Evolutionary conservation across 2,888 invertebrate genomes (phyloP).

Genomic region (Aphidoletes aphidimyza): DNA sequence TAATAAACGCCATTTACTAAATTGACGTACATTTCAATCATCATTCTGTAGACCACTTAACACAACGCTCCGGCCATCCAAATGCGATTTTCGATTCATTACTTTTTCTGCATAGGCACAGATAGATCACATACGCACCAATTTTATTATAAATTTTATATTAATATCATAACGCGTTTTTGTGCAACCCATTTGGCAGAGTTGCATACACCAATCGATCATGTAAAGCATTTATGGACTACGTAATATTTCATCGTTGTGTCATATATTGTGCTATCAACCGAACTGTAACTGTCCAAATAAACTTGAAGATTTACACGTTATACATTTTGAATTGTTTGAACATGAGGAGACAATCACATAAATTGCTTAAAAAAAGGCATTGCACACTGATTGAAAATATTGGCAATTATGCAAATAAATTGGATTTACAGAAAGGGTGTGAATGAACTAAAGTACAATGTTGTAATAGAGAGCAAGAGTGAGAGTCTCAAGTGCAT

Average conservation of each 20-base stretch:
- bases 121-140: constrained; percentile 30
- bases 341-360: too few species aligned
- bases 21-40: constrained; percentile 41
- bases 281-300: too few species aligned
- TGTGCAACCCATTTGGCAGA: not conserved
- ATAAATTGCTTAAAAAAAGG: not conserved
- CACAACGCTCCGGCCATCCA: constrained; percentile 6
- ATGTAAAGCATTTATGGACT: too few species aligned
- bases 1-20: constrained; percentile 24
- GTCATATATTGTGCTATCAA: too few species aligned
- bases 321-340: too few species aligned
- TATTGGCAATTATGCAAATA: constrained; percentile 46
- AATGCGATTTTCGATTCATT: constrained; percentile 25
- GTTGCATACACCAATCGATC: not conserved
- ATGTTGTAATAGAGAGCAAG: not conserved
- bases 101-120: not conserved
- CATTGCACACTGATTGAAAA: not conserved
- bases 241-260: too few species aligned
- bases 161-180: constrained; percentile 23
- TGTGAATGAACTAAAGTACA: constrained; percentile 8
- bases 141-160: constrained; percentile 35
- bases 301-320: too few species aligned
- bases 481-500: not conserved
- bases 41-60: constrained; percentile 13
- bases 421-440: constrained; percentile 11